Conservation (phyloP, 2,797 vertebrate genomes). For the Scleropages formosus region DNA sequence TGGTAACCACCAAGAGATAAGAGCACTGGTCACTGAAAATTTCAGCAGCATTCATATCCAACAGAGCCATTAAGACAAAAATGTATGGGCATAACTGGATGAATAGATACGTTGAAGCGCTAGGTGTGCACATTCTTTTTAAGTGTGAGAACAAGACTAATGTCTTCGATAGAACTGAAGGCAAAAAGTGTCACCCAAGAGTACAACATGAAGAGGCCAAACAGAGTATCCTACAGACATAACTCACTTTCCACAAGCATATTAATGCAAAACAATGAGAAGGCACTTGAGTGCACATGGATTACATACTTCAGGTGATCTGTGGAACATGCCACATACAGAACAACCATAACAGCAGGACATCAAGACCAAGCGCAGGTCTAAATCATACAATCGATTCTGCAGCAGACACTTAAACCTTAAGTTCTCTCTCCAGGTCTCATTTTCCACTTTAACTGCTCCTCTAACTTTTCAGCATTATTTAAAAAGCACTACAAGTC, state of each 20-base stretch:
- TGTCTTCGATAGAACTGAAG: background rate
- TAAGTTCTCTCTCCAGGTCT: background rate
- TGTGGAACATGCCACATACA: background rate
- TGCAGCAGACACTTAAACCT: background rate
- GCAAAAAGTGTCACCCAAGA: background rate
- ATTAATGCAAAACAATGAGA: background rate
- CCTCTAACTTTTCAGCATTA: background rate
- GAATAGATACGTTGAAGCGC: background rate
- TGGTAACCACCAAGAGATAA: conserved; percentile 29
- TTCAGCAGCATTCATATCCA: conserved; percentile 23
- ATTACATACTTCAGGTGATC: background rate
- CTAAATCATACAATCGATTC: conserved; percentile 20
- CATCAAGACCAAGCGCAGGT: background rate
- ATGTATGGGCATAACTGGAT: background rate
- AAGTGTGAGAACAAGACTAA: background rate
- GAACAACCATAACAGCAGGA: conserved; percentile 3
- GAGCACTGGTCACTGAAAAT: conserved; percentile 14
- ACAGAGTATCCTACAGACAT: background rate
- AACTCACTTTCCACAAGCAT: background rate
- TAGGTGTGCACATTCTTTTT: background rate
- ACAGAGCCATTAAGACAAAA: background rate
- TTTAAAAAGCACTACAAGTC: background rate
- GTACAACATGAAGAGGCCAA: background rate
- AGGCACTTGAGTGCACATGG: conserved; percentile 27
- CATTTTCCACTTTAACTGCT: background rate